Evolutionary conservation across 1,140 invertebrate species (phyloP), one percentile per base, ranked within the genome.

Genomic region (Ips typographus): DNA sequence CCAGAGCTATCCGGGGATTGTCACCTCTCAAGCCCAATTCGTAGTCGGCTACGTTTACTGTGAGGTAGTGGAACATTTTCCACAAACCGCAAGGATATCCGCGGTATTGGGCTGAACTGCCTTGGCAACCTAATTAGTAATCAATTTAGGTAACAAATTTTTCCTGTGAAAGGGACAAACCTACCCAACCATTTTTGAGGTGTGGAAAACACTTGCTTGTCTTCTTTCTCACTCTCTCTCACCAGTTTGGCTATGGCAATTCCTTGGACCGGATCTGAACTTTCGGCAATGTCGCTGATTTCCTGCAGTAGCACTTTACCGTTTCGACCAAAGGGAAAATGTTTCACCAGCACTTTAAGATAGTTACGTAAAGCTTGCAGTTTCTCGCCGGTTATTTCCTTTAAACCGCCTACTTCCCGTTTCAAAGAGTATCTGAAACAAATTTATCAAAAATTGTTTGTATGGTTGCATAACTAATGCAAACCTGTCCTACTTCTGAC

Each of bases 21-120:
- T 82, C 78, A 2, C 72, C 75, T 43, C 83, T 77, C 39, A 80
- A 79, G 2, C 80, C 71, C 7, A 62, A 68, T 36, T 76, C 74
- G 57, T 82, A 78, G 7, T 83, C 80, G 1, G 88, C 86, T 56
- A 90, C 89, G 78, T 90, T 90, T 0, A 98, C 92, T 5, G 94
- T 95, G 38, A 99, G 80, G 52, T 91, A 93, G 78, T 99, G 98
- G 80, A 98, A 99, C 66, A 97, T 83, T 43, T 88, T 92, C 98
- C 98, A 99, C 8, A 99, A 81, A 0, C 94, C 90, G 83, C 98
- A 99, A 1, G 96, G 93, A 79, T 95, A 99, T n/a, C 96, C 95
- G 56, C 97, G 85, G 57, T 84, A 86, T 43, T 85, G 82, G 1
- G 88, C 80, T 52, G 84, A 80, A 77, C 91, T 94, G 4, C 94